A percentile compares a stretch with the other conserved stretches of the same genome.
phyloP scores from a whole-genome alignment of 2,113 vertebrate genomes.

The Acinonyx jubatus region DNA sequence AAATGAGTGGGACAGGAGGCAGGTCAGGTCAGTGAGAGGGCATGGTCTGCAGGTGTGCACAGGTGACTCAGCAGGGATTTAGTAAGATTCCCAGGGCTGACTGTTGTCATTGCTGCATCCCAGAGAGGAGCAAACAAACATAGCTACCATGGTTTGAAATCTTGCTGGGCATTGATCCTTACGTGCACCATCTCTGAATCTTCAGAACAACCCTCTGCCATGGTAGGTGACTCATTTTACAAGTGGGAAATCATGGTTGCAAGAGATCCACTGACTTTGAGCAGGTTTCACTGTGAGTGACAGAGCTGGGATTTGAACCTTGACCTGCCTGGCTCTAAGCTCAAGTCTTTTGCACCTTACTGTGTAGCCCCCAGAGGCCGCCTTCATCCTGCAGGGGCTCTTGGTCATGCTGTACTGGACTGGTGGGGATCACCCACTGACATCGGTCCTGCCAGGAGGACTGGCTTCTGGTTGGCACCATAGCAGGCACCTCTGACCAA shows the following conservation, averaged over 20 bases:
- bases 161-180: neutral
- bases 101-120: neutral
- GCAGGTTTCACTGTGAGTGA: neutral
- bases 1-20: neutral
- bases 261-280: neutral
- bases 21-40: neutral
- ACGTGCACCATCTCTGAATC: accelerated
- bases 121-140: neutral
- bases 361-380: accelerated
- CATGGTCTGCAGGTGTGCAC: neutral
- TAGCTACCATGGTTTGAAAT: neutral
- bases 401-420: neutral
- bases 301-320: neutral
- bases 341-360: neutral
- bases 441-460: neutral
- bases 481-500: neutral
- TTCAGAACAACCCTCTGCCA: neutral
- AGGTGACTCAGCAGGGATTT: neutral
- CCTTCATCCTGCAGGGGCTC: neutral
- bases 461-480: neutral
- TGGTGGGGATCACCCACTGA: neutral
- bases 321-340: neutral
- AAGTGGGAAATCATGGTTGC: neutral
- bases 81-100: neutral
- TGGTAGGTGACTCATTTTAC: neutral